phyloP scores from a whole-genome alignment of 2,888 invertebrate genomes.

The Pseudococcus jackbeardsleyi region DNA sequence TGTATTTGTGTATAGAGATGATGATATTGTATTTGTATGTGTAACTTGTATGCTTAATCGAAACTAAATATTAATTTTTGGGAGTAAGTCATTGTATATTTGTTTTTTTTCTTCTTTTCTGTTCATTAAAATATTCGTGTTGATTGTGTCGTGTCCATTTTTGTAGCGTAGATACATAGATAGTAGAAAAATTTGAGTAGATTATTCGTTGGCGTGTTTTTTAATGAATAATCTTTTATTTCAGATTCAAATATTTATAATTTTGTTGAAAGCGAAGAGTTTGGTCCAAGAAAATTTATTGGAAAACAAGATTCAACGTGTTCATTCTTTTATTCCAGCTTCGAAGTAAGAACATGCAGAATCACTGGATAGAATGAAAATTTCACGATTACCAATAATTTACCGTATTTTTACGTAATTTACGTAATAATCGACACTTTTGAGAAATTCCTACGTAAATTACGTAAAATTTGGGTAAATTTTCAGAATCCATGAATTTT shows the following conservation, averaged over 20 bases:
- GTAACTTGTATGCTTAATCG: slow-evolving; percentile 2
- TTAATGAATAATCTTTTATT: too few relatives aligned
- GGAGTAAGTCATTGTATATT: slow-evolving; percentile 22
- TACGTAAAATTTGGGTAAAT: too few relatives aligned
- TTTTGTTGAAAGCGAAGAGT: too few relatives aligned
- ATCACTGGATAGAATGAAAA: not conserved
- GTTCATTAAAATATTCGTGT: slow-evolving; percentile 25
- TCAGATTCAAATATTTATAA: too few relatives aligned
- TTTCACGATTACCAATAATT: too few relatives aligned
- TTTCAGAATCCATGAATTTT: too few relatives aligned
- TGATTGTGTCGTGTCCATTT: not conserved
- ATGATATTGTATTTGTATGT: not conserved
- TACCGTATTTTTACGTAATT: not conserved
- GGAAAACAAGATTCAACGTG: too few relatives aligned
- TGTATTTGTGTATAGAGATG: slow-evolving; percentile 24
- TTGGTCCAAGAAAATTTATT: too few relatives aligned
- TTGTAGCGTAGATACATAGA: too few relatives aligned
- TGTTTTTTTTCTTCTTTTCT: not conserved
- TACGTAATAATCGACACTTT: not conserved
- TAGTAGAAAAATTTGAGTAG: too few relatives aligned
- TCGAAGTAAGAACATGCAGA: not conserved
- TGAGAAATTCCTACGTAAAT: not conserved
- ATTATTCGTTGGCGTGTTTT: too few relatives aligned
- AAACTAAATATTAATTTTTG: slow-evolving; percentile 13
- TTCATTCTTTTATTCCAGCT: too few relatives aligned